phyloP scores from a whole-genome alignment of 2,888 invertebrate genomes.

The Meiosimyza platycephala region DNA sequence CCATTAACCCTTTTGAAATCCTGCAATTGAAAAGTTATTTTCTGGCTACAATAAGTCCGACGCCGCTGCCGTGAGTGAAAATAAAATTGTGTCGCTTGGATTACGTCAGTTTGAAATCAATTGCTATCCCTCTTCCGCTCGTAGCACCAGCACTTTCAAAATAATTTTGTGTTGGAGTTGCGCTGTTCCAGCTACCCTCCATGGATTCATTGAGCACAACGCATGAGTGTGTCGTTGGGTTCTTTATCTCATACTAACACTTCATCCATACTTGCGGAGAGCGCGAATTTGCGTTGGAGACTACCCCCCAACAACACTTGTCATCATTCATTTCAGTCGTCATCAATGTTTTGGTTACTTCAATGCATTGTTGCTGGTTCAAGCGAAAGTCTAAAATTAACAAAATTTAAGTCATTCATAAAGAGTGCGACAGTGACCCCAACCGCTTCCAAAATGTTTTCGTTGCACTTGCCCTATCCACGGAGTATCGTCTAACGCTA shows the following conservation, averaged over 20 bases:
- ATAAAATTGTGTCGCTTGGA: slow-evolving; percentile 41
- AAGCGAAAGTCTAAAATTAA: neutral
- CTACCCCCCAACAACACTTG: neutral
- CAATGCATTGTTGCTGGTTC: neutral
- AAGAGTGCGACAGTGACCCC: too few species aligned
- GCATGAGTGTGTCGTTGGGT: too few species aligned
- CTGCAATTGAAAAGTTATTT: slow-evolving; percentile 5
- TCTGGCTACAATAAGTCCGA: slow-evolving; percentile 42
- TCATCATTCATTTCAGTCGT: slow-evolving; percentile 16
- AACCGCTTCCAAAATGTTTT: too few species aligned
- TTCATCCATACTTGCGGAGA: neutral
- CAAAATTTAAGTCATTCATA: too few species aligned
- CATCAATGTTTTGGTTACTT: slow-evolving; percentile 30
- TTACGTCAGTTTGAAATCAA: slow-evolving; percentile 49
- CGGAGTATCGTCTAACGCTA: neutral
- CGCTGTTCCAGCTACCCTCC: slow-evolving; percentile 25
- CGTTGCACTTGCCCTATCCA: neutral
- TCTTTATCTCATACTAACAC: neutral
- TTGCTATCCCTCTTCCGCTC: slow-evolving; percentile 39
- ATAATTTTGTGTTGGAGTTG: slow-evolving; percentile 32
- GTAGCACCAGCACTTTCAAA: neutral
- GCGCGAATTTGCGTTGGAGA: neutral
- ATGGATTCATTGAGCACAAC: too few species aligned
- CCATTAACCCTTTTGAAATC: neutral
- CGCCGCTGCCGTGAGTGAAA: slow-evolving; percentile 16